These are phyloP conservation scores for Lottia gigantea DNA, from an alignment of 2,888 invertebrate species.

Conservation along the genomic window DNA sequence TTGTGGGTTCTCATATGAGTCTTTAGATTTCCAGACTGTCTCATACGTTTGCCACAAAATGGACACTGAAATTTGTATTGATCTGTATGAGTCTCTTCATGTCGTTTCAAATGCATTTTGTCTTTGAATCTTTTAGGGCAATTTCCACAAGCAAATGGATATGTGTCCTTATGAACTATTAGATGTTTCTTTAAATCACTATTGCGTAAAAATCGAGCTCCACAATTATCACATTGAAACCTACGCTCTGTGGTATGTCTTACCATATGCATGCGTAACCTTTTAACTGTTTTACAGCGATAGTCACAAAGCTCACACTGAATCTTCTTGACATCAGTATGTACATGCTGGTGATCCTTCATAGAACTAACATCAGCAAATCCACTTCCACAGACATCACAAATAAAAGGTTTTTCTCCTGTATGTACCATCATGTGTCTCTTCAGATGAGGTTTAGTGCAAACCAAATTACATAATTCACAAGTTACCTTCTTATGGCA, in stretches of 20 bases:
- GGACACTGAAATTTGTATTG: neutral
- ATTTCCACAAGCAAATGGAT: slow-evolving; percentile 1
- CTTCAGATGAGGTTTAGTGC: neutral
- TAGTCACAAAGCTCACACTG: slow-evolving; percentile 5
- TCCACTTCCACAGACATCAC: slow-evolving; percentile 10
- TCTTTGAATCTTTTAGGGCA: neutral
- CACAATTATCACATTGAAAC: slow-evolving; percentile 3
- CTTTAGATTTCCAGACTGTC: neutral
- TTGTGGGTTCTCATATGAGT: slow-evolving; percentile 5
- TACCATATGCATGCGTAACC: neutral
- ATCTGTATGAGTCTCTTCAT: slow-evolving; percentile 1
- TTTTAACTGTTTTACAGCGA: neutral
- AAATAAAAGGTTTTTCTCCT: slow-evolving; percentile 2
- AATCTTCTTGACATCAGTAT: neutral
- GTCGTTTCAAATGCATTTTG: neutral
- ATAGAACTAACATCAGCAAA: neutral
- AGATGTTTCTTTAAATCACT: neutral
- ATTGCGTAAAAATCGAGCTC: neutral
- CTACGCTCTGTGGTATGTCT: neutral
- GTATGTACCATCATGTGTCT: neutral
- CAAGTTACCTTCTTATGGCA: neutral
- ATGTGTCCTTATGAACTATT: neutral
- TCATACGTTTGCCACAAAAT: neutral
- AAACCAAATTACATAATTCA: slow-evolving; percentile 2
- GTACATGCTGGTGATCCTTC: slow-evolving; percentile 3